Conservation (phyloP, 2,113 vertebrate genomes). For the Gyps fulvus region DNA sequence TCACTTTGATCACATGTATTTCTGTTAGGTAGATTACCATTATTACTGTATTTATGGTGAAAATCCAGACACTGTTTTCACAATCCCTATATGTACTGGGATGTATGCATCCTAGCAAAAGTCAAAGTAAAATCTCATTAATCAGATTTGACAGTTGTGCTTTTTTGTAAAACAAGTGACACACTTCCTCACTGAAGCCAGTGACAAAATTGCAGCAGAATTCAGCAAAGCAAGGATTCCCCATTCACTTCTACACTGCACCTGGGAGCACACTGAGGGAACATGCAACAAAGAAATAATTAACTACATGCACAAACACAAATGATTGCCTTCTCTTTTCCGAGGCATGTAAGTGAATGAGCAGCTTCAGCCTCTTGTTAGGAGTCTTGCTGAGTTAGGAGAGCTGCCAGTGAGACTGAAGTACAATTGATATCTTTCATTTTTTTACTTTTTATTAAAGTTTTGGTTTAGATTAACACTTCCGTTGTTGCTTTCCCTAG, state of each 20-base stretch:
- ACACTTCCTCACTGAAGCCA: not conserved
- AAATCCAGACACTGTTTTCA: not conserved
- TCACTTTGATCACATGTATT: not conserved
- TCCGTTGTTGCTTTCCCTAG: not conserved
- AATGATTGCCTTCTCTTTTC: not conserved
- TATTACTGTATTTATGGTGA: not conserved
- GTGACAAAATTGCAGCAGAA: not conserved
- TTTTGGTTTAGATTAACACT: not conserved
- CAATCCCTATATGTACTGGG: too few relatives aligned
- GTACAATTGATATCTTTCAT: not conserved
- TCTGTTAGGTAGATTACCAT: not conserved
- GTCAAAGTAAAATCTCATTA: not conserved
- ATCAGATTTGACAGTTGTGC: not conserved
- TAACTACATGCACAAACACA: not conserved
- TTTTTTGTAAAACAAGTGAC: not conserved
- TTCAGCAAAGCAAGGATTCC: not conserved
- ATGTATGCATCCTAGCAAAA: not conserved
- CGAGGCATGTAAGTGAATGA: not conserved
- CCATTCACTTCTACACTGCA: not conserved
- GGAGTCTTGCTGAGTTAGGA: not conserved
- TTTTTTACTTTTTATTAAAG: not conserved
- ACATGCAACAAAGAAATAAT: not conserved
- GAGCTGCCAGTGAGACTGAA: not conserved
- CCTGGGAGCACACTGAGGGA: not conserved
- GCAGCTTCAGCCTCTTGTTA: not conserved